Evolutionary conservation across 2,113 vertebrate species (phyloP).

Genomic region (Oxyura jamaicensis): DNA sequence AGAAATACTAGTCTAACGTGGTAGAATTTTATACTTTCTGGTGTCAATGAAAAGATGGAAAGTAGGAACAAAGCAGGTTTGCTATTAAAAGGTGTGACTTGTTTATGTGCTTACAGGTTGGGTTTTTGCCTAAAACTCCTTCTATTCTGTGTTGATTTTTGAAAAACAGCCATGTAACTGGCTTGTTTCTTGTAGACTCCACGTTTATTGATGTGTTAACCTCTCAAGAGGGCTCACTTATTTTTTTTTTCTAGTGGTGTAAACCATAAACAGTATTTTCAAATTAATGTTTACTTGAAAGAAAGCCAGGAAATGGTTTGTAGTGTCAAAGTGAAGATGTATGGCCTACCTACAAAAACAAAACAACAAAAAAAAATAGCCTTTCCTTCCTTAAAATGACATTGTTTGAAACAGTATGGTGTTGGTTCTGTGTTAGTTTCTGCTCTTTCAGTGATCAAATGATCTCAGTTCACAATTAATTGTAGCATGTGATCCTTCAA

Average conservation of each 20-base stretch:
- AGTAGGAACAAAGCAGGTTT: not conserved
- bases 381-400: not conserved
- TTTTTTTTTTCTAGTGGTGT: not conserved
- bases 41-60: not conserved
- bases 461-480: not conserved
- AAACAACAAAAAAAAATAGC: not conserved
- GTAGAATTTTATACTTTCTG: not conserved
- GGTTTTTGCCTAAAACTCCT: not conserved
- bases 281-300: not conserved
- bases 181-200: not conserved
- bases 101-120: not conserved
- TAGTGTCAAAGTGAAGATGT: not conserved
- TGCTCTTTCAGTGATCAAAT: not conserved
- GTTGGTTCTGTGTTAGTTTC: not conserved
- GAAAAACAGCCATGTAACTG: rapidly evolving
- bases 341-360: not conserved
- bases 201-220: not conserved
- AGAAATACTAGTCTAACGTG: not conserved
- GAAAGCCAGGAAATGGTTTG: not conserved
- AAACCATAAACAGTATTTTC: not conserved
- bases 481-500: not conserved
- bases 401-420: not conserved
- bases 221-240: not conserved
- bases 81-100: not conserved
- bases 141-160: not conserved